Base-by-base conservation (phyloP, 2,888 invertebrate species). In the Drosophila diplacantha region DNA sequence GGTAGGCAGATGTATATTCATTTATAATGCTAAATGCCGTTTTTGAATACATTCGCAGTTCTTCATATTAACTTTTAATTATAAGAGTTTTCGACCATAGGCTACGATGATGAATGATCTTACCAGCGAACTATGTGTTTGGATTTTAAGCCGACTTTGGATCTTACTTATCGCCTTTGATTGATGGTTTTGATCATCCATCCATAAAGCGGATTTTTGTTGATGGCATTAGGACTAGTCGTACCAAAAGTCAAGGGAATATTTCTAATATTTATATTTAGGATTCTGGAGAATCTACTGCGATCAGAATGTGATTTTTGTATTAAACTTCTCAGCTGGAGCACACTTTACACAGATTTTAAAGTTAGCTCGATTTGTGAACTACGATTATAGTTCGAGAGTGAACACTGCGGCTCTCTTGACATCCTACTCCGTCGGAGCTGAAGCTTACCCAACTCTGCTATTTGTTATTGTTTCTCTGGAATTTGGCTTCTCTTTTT, bases 401-500 rank as follows among this genome's bases (percentile, higher is more conserved):
- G 24, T 43, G 11, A 22, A 18, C 18, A 18, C 51, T 61, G 52
- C 63, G 44, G 43, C 67, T 66, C 34, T 49, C 56, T 43, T 44
- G 43, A 44, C 26, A 64, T 58, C 60, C 51, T 32, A 43, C 37
- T 39, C 37, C 49, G 59, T 35, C 38, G 69, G 39, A 50, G 66
- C 37, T 68, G 68, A 66, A 49, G 66, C 32, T 68, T 60, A 60
- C 39, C 34, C 54, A 50, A 31, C 51, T 38, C 50, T 83, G 76
- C 71, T 64, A 70, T 84, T 80, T 82, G 83, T 85, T 73, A 79
- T 76, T 75, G 81, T 81, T 75, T 70, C 85, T 72, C 83, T 84
- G 80, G 83, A 73, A 66, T 81, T 65, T 83, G 84, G 84, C 65
- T 83, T 81, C 80, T 80, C 81, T 86, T 84, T 83, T 87, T 87